Evolutionary conservation across 2,797 vertebrate genomes (phyloP), one percentile per base, ranked within the genome.

Genomic region (Gallirallus australis): DNA sequence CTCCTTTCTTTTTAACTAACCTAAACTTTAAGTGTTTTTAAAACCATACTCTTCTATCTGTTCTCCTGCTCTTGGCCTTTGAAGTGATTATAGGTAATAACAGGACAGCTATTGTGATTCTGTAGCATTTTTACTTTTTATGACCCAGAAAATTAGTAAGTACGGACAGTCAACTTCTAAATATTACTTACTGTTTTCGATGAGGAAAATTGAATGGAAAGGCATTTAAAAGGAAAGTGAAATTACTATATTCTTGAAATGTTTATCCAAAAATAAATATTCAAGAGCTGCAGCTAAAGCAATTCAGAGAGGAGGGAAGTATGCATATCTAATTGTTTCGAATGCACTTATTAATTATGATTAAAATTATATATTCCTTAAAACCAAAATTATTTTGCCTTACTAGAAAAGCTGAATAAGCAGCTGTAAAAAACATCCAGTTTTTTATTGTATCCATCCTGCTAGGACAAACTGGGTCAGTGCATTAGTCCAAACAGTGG

Each of bases 141-240:
- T 1, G 2, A 0, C 1, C 0, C 4, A 0, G 7, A 42, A 63
- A 57, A 15, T 33, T 11, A 73, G 15, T 63, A 77, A 3, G 1
- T 56, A 47, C 39, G 9, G 8, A 10, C 18, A 72, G 5, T 27
- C 9, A 71, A 42, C 11, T 45, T 25, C 15, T 57, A 61, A 82
- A 39, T 3, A n/a, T 39, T 54, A 12, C 24, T 77, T 78, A 27
- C 4, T 72, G 15, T 11, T 33, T 88, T 76, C 54, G 72, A 76
- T 31, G 3, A 75, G 5, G 13, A 64, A 39, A 73, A 75, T 45
- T 69, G 68, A 88, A 68, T 21, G 2, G 15, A 83, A 92, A 86
- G 2, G 2, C 4, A 81, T 48, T 73, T 82, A 33, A 90, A 77
- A 60, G 3, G 6, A 70, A 85, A 57, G 24, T 19, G 4, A 78